Evolutionary conservation across 2,797 vertebrate species (phyloP).

Genomic region (Podarcis siculus): DNA sequence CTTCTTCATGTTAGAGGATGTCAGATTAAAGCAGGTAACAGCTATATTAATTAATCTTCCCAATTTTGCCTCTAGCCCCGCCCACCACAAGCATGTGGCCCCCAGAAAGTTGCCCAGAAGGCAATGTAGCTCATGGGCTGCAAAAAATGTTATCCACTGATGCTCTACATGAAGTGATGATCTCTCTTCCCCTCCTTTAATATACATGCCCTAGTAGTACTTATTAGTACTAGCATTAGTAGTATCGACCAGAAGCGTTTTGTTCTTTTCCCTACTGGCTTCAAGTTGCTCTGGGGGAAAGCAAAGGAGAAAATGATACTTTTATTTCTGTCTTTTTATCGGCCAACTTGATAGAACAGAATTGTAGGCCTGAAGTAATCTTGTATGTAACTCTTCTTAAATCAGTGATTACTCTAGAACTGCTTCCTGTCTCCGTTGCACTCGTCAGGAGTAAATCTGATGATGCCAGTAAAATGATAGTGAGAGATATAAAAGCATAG

Average conservation of each 20-base stretch:
- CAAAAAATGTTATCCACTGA: neutral
- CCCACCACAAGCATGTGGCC: too few relatives aligned
- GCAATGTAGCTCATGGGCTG: too few relatives aligned
- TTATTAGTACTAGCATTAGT: neutral
- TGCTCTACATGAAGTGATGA: neutral
- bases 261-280: neutral
- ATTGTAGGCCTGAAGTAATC: neutral
- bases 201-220: neutral
- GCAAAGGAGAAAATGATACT: neutral
- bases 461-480: rapidly evolving
- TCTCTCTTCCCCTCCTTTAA: neutral
- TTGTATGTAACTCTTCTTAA: neutral
- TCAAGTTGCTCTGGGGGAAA: neutral
- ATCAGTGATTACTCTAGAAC: neutral
- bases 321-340: neutral
- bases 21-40: too few relatives aligned
- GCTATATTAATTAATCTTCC: too few relatives aligned
- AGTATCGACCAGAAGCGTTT: neutral
- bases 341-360: neutral
- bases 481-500: neutral
- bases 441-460: neutral
- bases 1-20: too few relatives aligned
- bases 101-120: too few relatives aligned
- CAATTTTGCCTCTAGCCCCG: too few relatives aligned
- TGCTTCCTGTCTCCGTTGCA: neutral